Conservation (phyloP, 2,113 vertebrate genomes). For the Myodes glareolus region DNA sequence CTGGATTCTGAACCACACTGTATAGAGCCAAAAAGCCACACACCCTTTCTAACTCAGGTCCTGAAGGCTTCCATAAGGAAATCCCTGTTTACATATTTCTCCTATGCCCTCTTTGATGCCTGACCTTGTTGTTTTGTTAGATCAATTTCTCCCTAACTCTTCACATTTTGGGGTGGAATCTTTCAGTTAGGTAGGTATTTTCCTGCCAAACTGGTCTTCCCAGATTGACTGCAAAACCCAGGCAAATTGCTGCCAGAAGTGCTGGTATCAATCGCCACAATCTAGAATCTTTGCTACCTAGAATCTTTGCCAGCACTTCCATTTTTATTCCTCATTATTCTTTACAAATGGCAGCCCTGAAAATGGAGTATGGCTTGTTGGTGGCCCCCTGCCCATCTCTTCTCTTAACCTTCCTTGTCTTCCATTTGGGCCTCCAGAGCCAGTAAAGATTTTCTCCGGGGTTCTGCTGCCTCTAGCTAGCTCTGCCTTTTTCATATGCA, state of each 20-base stretch:
- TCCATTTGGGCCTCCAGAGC: neutral
- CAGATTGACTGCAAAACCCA: slow-evolving; percentile 42
- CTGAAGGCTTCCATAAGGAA: neutral
- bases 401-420: neutral
- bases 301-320: slow-evolving; percentile 21
- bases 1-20: neutral
- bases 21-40: neutral
- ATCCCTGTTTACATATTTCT: neutral
- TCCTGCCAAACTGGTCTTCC: slow-evolving; percentile 77
- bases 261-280: slow-evolving; percentile 54
- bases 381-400: neutral
- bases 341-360: slow-evolving; percentile 18
- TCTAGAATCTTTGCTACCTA: slow-evolving; percentile 48
- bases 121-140: slow-evolving; percentile 4
- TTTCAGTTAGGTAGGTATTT: slow-evolving; percentile 62
- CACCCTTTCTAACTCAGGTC: neutral
- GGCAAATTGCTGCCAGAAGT: slow-evolving; percentile 54
- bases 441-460: neutral
- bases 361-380: neutral
- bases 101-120: neutral
- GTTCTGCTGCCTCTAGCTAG: neutral
- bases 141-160: neutral
- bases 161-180: slow-evolving; percentile 61
- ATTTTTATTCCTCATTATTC: slow-evolving; percentile 53
- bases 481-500: neutral